Evolutionary conservation across 2,888 invertebrate species (phyloP).

Genomic region (Drosophila aldrichi): DNA sequence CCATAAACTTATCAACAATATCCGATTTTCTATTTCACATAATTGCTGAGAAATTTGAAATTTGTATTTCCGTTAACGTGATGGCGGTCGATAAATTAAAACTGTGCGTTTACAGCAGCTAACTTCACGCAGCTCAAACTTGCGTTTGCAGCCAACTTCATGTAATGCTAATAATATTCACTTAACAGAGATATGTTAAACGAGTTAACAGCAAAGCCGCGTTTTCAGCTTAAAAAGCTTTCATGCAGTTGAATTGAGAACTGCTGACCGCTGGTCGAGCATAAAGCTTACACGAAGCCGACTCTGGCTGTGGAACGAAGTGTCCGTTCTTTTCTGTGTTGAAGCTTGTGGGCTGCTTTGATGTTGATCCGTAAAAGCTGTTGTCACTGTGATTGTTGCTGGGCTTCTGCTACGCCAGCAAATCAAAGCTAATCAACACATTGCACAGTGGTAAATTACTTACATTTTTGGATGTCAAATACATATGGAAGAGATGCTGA

Average conservation of each 20-base stretch:
- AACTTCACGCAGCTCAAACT: conserved; percentile 8
- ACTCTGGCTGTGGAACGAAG: conserved; percentile 41
- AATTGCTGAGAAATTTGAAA: neutral
- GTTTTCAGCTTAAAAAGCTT: neutral
- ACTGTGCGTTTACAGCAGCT: conserved; percentile 8
- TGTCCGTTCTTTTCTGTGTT: conserved; percentile 36
- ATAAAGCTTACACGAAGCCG: conserved; percentile 38
- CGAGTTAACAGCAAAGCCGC: conserved; percentile 7
- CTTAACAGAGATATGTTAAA: conserved; percentile 11
- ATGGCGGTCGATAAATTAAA: neutral
- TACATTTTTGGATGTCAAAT: neutral
- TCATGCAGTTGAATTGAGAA: conserved; percentile 30
- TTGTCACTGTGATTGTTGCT: conserved; percentile 30
- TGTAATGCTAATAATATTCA: neutral
- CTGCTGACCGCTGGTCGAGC: conserved; percentile 36
- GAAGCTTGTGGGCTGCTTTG: conserved; percentile 31
- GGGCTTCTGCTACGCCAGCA: conserved; percentile 48
- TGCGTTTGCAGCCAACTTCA: conserved; percentile 28
- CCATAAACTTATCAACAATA: conserved; percentile 4
- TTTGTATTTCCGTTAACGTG: conserved; percentile 10
- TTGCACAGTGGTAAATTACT: conserved; percentile 28
- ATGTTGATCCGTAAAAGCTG: conserved; percentile 45
- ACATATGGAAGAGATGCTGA: too few relatives aligned
- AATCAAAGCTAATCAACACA: conserved; percentile 46
- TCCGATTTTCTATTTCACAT: too few relatives aligned